These are phyloP conservation scores for Ceriagrion tenellum DNA, from an alignment of 2,888 invertebrate species.

Conservation along the genomic window DNA sequence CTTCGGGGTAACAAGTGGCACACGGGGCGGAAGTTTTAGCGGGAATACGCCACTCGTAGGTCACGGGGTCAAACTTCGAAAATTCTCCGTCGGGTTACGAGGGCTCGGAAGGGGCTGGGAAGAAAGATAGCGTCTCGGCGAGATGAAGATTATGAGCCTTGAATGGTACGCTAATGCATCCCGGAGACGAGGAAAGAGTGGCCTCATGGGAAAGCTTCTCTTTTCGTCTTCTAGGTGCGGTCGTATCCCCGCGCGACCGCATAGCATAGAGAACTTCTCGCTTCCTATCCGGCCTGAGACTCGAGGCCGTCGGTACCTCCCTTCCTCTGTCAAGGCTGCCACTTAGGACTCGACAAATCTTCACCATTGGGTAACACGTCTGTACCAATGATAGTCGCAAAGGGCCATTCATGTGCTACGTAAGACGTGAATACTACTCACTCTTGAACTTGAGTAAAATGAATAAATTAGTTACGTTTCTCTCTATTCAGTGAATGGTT, in stretches of 20 bases:
- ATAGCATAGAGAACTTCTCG: neutral
- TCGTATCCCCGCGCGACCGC: neutral
- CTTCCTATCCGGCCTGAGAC: neutral
- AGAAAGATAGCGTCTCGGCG: neutral
- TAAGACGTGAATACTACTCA: too few species aligned
- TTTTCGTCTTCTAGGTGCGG: neutral
- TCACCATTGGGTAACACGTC: too few species aligned
- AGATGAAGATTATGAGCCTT: neutral
- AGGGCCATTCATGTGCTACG: too few species aligned
- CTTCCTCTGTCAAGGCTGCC: too few species aligned
- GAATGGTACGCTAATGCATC: neutral
- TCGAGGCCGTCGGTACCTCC: neutral
- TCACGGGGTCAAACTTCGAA: neutral
- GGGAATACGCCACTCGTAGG: neutral
- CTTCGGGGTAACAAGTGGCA: neutral
- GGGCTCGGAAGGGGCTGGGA: neutral
- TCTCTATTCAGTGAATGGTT: too few species aligned
- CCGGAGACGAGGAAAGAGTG: neutral
- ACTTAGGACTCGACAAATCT: too few species aligned
- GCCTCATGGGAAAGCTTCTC: neutral
- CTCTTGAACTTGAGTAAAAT: too few species aligned
- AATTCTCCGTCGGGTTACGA: neutral
- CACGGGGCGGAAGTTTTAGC: neutral
- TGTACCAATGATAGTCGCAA: too few species aligned
- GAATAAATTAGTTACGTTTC: too few species aligned